These are phyloP conservation scores for Electrona antarctica DNA, from an alignment of 2,113 vertebrate species.

Conservation along the genomic window DNA sequence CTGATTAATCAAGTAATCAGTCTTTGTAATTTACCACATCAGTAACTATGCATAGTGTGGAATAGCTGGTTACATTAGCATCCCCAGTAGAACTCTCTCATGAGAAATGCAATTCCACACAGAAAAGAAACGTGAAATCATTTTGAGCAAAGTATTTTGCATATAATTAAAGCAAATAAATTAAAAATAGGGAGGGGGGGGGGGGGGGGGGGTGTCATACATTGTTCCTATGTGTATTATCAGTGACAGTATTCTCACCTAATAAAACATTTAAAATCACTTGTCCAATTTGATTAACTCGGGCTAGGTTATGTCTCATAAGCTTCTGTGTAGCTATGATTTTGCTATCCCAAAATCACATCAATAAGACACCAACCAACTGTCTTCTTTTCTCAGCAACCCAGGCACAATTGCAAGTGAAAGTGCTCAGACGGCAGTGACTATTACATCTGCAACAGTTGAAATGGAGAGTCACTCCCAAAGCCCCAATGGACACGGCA, in stretches of 20 bases:
- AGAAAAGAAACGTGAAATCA: not conserved
- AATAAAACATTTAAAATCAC: not conserved
- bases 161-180: not conserved
- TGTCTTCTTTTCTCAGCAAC: not conserved
- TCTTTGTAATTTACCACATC: constrained; percentile 32
- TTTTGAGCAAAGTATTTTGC: not conserved
- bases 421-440: constrained; percentile 41
- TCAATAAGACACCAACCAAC: not conserved
- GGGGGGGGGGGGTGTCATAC: not conserved
- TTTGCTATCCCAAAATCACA: not conserved
- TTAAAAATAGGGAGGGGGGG: not conserved
- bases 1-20: constrained; percentile 8
- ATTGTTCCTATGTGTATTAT: not conserved
- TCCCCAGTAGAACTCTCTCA: not conserved
- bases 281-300: constrained; percentile 8
- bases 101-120: constrained; percentile 18
- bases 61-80: constrained; percentile 28
- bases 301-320: not conserved
- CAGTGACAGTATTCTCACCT: not conserved
- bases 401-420: not conserved
- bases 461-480: constrained; percentile 64
- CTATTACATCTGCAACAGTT: constrained; percentile 55
- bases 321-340: not conserved
- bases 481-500: constrained; percentile 38
- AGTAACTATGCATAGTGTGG: constrained; percentile 10